Evolutionary conservation across 2,113 vertebrate genomes (phyloP).

Genomic region (Ailuropoda melanoleuca): DNA sequence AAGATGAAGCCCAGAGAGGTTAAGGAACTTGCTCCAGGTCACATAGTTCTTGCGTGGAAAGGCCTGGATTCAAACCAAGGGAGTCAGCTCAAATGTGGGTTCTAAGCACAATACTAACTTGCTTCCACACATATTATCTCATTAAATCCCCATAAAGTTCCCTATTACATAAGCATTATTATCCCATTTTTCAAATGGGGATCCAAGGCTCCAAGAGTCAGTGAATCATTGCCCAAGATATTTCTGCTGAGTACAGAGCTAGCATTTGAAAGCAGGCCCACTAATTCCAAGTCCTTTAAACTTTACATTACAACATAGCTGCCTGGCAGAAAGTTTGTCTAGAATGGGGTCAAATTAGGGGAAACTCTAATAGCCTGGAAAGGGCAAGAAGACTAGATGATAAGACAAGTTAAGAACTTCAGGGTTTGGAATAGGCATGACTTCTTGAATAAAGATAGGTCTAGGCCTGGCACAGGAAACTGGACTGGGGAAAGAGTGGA

Average conservation of each 20-base stretch:
- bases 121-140: not conserved
- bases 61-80: not conserved
- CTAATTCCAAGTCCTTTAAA: not conserved
- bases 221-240: not conserved
- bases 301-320: not conserved
- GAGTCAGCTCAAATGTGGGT: not conserved
- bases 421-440: not conserved
- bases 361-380: not conserved
- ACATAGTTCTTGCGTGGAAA: not conserved
- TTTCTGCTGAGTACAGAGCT: not conserved
- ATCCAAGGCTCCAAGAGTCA: not conserved
- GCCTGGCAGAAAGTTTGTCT: not conserved
- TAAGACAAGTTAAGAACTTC: not conserved
- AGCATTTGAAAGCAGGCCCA: not conserved
- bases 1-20: not conserved
- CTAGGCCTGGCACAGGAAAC: not conserved
- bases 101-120: not conserved
- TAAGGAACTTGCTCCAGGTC: conserved; percentile 1
- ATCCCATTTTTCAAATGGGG: not conserved
- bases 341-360: not conserved
- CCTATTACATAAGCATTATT: not conserved
- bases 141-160: not conserved
- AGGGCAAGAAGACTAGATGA: not conserved
- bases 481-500: not conserved
- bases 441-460: not conserved